Base-by-base conservation (phyloP, 2,888 invertebrate genomes). In the Gisinianus flammeolus region DNA sequence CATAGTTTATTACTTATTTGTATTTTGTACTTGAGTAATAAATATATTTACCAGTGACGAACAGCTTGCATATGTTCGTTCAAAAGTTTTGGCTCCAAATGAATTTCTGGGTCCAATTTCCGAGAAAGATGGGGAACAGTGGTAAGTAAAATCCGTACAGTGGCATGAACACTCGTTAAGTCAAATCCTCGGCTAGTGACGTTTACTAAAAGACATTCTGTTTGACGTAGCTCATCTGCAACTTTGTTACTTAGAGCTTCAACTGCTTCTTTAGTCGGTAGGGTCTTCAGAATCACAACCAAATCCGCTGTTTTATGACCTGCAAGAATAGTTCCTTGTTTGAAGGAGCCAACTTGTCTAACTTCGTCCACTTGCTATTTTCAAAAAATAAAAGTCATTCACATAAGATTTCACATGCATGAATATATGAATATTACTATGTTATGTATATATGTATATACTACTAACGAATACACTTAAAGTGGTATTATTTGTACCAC, bases 261-360 rank as follows among this genome's bases (percentile, higher is more conserved):
- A 0, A 97, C 95, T 0, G 97, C 96, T 87, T 98, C 97, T 86
- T 94, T 94, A 0, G 97, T 97, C 0, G 98, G 98, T 75, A 98
- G 87, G 0, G 98, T 97, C 89, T 98, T 98, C 81, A 98, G 90
- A 81, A 98, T 96, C 0, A 98, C 97, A 0, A 98, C 98, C 80
- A 98, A 93, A 86, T 98, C 98, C 0, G 98, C 98, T 0, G 96
- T 93, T 87, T 96, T 97, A 87, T 95, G 94, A 0, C 97, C 96
- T 0, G 94, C 93, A 86, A 98, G 91, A 94, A 98, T 97, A 0
- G 98, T 98, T 1, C 98, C 97, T 86, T 98, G 98, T 87, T 98
- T 98, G 87, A 96, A 98, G 0, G 98, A 96, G 0, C 98, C 98
- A 8, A 99, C 98, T 88, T 97, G 97, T 0, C 97, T 91, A 0